Evolutionary conservation across 2,113 vertebrate genomes (phyloP).

Genomic region (Seriola quinqueradiata): DNA sequence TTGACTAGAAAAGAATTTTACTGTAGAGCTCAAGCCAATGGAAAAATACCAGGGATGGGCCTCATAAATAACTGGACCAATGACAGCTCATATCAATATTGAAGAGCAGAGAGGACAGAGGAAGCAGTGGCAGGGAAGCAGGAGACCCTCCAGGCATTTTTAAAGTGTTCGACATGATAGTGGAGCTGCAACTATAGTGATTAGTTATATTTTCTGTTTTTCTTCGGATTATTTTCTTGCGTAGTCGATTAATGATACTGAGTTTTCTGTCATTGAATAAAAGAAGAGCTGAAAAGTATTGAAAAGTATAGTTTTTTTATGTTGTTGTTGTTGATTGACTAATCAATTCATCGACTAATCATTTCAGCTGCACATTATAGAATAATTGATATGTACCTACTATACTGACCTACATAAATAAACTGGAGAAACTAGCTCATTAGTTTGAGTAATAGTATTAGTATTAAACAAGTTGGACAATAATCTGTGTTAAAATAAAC

Average conservation of each 20-base stretch:
- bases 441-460: too few relatives aligned
- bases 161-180: background rate
- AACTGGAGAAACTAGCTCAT: too few relatives aligned
- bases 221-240: background rate
- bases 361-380: too few relatives aligned
- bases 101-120: conserved; percentile 31
- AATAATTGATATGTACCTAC: too few relatives aligned
- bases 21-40: conserved; percentile 34
- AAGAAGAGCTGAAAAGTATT: too few relatives aligned
- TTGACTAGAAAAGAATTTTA: conserved; percentile 38
- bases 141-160: background rate
- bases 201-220: background rate
- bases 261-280: too few relatives aligned
- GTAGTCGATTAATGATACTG: background rate
- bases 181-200: background rate
- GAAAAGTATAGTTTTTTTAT: too few relatives aligned
- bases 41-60: conserved; percentile 57
- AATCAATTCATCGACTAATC: too few relatives aligned
- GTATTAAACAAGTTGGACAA: too few relatives aligned
- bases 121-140: conserved; percentile 6
- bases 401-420: too few relatives aligned
- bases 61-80: conserved; percentile 62
- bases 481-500: too few relatives aligned
- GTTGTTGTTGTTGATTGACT: too few relatives aligned
- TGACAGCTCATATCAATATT: conserved; percentile 63